Evolutionary conservation across 2,888 invertebrate genomes (phyloP).

Genomic region (Podabrus alpinus): DNA sequence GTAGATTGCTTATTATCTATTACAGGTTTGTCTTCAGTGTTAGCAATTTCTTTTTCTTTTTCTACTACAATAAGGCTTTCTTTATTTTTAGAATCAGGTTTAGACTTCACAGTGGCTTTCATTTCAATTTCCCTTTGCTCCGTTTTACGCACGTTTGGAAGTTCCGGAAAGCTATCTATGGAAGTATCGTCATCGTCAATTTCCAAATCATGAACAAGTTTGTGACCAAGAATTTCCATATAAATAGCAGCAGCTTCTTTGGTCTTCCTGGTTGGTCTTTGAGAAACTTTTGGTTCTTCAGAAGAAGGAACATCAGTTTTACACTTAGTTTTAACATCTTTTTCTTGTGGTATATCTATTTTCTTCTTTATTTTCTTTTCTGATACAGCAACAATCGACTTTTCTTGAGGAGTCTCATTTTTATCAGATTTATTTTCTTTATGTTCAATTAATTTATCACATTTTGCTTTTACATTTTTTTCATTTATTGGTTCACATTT

Average conservation of each 20-base stretch:
- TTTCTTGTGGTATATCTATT: conserved; percentile 13
- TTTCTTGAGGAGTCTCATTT: background rate
- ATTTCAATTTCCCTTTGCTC: conserved; percentile 65
- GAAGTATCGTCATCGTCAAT: conserved; percentile 67
- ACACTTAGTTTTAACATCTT: conserved; percentile 11
- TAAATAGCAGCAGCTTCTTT: conserved; percentile 77
- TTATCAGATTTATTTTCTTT: background rate
- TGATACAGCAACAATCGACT: background rate
- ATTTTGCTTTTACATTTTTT: background rate
- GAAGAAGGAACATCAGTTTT: background rate
- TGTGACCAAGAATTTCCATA: conserved; percentile 74
- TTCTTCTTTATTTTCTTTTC: conserved; percentile 20
- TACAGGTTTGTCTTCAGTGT: conserved; percentile 3
- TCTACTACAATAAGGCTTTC: conserved; percentile 36
- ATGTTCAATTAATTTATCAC: background rate
- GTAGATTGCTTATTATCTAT: conserved; percentile 32
- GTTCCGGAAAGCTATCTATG: conserved; percentile 68
- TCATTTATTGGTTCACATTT: too few species aligned
- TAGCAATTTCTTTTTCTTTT: conserved; percentile 22
- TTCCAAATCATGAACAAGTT: conserved; percentile 66
- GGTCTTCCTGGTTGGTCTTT: conserved; percentile 69
- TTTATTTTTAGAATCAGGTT: conserved; percentile 37
- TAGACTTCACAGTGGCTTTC: conserved; percentile 56
- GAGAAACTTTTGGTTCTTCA: conserved; percentile 23
- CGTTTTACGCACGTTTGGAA: conserved; percentile 66